These are phyloP conservation scores for Aphidius gifuensis DNA, from an alignment of 1,140 invertebrate genomes.

Conservation along the genomic window DNA sequence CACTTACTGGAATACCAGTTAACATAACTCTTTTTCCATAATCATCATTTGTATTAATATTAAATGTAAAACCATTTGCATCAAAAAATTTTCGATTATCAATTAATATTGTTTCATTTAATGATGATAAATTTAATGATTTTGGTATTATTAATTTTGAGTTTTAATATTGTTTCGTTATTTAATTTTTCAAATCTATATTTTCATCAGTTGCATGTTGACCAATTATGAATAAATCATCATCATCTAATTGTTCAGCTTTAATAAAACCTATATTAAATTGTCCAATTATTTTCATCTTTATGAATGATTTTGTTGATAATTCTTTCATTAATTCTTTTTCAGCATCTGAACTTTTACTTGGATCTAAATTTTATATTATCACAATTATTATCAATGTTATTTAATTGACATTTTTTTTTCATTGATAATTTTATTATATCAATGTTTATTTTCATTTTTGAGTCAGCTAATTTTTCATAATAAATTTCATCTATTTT, in stretches of 20 bases:
- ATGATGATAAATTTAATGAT: conserved; percentile 75
- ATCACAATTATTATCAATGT: conserved; percentile 29
- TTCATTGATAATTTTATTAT: conserved; percentile 29
- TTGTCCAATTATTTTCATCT: conserved; percentile 92
- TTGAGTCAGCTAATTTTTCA: conserved; percentile 39
- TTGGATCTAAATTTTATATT: conserved; percentile 67
- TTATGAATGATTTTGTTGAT: conserved; percentile 77
- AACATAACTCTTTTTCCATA: conserved; percentile 73
- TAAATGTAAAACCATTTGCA: conserved; percentile 90
- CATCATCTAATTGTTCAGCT: conserved; percentile 69
- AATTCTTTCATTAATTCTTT: conserved; percentile 79
- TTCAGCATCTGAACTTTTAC: conserved; percentile 73
- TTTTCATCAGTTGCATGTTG: conserved; percentile 99
- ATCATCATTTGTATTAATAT: conserved; percentile 67
- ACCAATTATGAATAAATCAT: conserved; percentile 97
- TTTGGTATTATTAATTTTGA: conserved; percentile 84
- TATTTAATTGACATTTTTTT: conserved; percentile 25
- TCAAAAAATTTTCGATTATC: conserved; percentile 83
- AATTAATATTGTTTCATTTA: conserved; percentile 82
- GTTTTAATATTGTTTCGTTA: conserved; percentile 72
- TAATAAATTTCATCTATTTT: conserved; percentile 23
- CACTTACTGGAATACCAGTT: conserved; percentile 82
- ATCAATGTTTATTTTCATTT: conserved; percentile 35
- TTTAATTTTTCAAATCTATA: conserved; percentile 95
- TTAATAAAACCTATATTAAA: conserved; percentile 98